Evolutionary conservation across 2,797 vertebrate species (phyloP).

Genomic region (Sciaenops ocellatus): DNA sequence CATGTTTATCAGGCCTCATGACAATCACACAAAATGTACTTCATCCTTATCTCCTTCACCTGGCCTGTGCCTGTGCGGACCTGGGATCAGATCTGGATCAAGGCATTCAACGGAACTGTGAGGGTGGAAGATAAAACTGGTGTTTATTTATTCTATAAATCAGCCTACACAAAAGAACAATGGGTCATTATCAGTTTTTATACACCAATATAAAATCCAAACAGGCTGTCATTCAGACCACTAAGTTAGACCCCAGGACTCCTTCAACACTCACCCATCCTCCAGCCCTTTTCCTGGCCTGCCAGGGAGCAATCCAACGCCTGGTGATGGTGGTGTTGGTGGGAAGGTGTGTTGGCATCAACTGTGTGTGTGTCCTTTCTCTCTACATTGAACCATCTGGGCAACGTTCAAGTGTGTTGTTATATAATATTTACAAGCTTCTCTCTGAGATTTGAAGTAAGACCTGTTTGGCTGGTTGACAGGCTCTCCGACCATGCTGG

Average conservation of each 20-base stretch:
- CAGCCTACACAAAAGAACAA: slow-evolving; percentile 7
- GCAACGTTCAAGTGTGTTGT: slow-evolving; percentile 55
- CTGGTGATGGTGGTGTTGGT: slow-evolving; percentile 7
- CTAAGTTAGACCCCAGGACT: background rate
- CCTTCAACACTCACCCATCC: background rate
- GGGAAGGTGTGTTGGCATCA: slow-evolving; percentile 31
- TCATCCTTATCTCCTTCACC: background rate
- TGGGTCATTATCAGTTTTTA: slow-evolving; percentile 7
- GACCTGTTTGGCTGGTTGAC: slow-evolving; percentile 39
- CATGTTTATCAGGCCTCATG: slow-evolving; percentile 57
- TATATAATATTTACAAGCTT: slow-evolving; percentile 67
- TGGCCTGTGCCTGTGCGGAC: too few relatives aligned
- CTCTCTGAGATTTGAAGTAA: slow-evolving; percentile 22
- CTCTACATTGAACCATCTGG: slow-evolving; percentile 46
- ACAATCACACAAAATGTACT: slow-evolving; percentile 30
- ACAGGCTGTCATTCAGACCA: background rate
- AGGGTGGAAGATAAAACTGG: background rate
- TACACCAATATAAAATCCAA: background rate
- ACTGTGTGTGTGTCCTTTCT: slow-evolving; percentile 35
- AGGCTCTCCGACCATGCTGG: slow-evolving; percentile 10
- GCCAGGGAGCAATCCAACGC: background rate
- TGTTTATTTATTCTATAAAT: background rate
- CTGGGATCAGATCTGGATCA: too few relatives aligned
- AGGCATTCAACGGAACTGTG: background rate
- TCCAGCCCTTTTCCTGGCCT: background rate